Evolutionary conservation across 1,140 invertebrate genomes (phyloP).

Genomic region (Scaptomyza hsui): DNA sequence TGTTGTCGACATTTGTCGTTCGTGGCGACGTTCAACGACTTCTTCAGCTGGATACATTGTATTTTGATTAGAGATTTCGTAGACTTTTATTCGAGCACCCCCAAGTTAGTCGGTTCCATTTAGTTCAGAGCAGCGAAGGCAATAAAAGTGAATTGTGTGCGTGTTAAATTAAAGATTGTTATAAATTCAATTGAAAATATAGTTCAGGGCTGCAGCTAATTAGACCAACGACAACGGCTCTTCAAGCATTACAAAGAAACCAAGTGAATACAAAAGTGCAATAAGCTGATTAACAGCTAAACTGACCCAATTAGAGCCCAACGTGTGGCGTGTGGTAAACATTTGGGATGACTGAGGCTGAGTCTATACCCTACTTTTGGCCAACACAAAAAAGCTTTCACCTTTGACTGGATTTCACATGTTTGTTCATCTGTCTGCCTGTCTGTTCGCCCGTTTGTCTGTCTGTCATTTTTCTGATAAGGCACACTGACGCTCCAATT

Average conservation of each 20-base stretch:
- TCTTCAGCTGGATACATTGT: slow-evolving; percentile 49
- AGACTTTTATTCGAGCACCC: slow-evolving; percentile 18
- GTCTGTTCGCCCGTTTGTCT: slow-evolving; percentile 20
- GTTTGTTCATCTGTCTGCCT: not conserved
- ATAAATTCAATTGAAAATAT: slow-evolving; percentile 45
- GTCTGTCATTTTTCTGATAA: slow-evolving; percentile 37
- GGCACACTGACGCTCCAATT: slow-evolving; percentile 38
- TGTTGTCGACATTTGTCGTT: slow-evolving; percentile 4
- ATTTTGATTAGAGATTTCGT: slow-evolving; percentile 59
- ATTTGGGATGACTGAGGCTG: slow-evolving; percentile 1
- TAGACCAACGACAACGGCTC: slow-evolving; percentile 43
- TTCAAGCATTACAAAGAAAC: slow-evolving; percentile 34
- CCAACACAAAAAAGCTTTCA: not conserved
- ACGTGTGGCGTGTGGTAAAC: not conserved
- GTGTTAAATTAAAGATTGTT: slow-evolving; percentile 27
- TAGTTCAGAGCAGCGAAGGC: slow-evolving; percentile 23
- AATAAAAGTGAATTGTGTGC: slow-evolving; percentile 16
- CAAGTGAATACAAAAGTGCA: slow-evolving; percentile 41
- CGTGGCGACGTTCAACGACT: slow-evolving; percentile 45
- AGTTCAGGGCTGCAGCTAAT: slow-evolving; percentile 55
- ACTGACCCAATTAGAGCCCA: slow-evolving; percentile 31
- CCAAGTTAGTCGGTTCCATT: slow-evolving; percentile 37
- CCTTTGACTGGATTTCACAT: not conserved
- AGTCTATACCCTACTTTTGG: not conserved
- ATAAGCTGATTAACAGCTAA: slow-evolving; percentile 48